A percentile compares a stretch with the other conserved stretches of the same genome.
Conservation (phyloP, 2,888 invertebrate genomes). For the Leptopilina drosophilae region DNA sequence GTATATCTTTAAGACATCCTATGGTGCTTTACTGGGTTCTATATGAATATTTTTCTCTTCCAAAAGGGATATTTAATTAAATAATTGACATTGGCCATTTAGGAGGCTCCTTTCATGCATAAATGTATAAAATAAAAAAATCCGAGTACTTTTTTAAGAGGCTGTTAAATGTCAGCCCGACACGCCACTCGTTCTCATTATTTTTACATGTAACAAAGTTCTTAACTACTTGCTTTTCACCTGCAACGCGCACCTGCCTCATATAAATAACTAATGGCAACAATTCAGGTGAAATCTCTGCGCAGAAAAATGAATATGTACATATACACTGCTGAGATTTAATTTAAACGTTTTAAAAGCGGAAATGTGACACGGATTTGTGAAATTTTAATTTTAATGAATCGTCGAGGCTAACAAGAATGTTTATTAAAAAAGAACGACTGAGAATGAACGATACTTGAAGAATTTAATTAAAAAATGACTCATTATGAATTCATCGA, state of each 20-base stretch:
- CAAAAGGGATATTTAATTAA: background rate
- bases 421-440: conserved; percentile 8
- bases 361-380: conserved; percentile 18
- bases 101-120: conserved; percentile 40
- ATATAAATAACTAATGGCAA: background rate
- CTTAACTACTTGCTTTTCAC: conserved; percentile 32
- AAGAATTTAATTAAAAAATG: conserved; percentile 20
- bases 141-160: conserved; percentile 48
- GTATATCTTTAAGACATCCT: no score
- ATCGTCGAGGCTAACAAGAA: background rate
- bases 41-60: no score
- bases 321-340: conserved; percentile 3
- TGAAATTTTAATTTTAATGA: conserved; percentile 10
- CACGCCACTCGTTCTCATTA: conserved; percentile 44
- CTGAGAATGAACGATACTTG: background rate
- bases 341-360: background rate
- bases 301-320: background rate
- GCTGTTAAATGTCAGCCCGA: conserved; percentile 49
- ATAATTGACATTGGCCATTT: background rate
- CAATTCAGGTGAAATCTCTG: conserved; percentile 16
- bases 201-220: conserved; percentile 21
- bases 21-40: no score
- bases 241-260: conserved; percentile 26
- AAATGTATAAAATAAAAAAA: conserved; percentile 26
- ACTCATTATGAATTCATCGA: conserved; percentile 1